These are phyloP conservation scores for Archaeoteleia sp. DNA, from an alignment of 2,888 invertebrate genomes.

Conservation along the genomic window DNA sequence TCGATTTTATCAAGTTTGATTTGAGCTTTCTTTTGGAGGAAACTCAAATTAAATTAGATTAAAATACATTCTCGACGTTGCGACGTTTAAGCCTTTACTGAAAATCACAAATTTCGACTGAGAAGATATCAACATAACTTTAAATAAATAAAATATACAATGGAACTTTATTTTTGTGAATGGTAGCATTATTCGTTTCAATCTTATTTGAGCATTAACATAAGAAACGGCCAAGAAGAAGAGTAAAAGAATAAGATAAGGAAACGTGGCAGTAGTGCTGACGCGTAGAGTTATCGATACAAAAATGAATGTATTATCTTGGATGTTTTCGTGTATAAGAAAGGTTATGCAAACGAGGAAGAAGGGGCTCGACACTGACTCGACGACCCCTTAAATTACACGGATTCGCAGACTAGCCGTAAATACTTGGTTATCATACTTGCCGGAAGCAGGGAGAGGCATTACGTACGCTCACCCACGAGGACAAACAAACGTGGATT, in stretches of 20 bases:
- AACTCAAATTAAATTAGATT: no score
- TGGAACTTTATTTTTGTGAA: no score
- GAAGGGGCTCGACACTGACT: conserved; percentile 19
- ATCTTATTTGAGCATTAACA: no score
- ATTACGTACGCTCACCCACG: conserved; percentile 65
- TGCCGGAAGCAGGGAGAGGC: conserved; percentile 66
- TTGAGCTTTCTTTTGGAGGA: no score
- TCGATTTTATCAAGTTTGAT: no score
- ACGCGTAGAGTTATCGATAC: conserved; percentile 1
- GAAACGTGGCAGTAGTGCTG: conserved; percentile 4
- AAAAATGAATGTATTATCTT: not conserved
- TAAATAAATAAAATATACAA: no score
- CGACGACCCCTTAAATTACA: conserved; percentile 67
- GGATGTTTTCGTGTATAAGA: conserved; percentile 10
- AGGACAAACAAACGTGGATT: conserved; percentile 59
- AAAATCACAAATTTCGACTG: no score
- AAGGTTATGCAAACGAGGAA: conserved; percentile 11
- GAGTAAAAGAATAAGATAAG: conserved; percentile 11
- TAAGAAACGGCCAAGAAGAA: no score
- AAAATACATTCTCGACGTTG: no score
- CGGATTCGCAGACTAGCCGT: conserved; percentile 66
- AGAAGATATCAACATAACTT: no score
- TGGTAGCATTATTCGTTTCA: no score
- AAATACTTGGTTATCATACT: conserved; percentile 73
- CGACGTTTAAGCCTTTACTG: no score